These are phyloP conservation scores for Euschistus heros DNA, from an alignment of 1,140 invertebrate species.

Conservation along the genomic window DNA sequence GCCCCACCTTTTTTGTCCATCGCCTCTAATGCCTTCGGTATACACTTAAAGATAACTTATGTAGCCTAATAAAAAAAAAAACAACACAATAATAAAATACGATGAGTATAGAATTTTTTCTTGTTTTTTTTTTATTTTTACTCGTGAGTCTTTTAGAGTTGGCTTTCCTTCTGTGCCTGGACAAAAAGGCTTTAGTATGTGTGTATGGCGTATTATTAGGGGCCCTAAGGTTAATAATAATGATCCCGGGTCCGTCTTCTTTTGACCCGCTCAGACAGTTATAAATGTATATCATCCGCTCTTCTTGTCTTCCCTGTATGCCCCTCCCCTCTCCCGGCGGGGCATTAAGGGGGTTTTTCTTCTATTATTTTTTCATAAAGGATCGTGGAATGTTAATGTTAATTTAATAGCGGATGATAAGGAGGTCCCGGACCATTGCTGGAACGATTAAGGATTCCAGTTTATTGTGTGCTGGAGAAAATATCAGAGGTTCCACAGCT, in stretches of 20 bases:
- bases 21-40: neutral
- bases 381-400: constrained; percentile 10
- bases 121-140: neutral
- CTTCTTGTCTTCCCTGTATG: neutral
- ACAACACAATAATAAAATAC: constrained; percentile 14
- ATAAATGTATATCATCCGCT: constrained; percentile 10
- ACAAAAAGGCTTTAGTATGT: neutral
- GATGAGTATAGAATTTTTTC: constrained; percentile 7
- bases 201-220: constrained; percentile 16
- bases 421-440: neutral
- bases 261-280: constrained; percentile 10
- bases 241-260: constrained; percentile 5
- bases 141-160: too few species aligned
- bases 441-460: neutral
- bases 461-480: too few species aligned
- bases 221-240: constrained; percentile 12
- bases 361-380: constrained; percentile 6
- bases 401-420: constrained; percentile 15
- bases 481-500: too few species aligned
- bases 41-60: constrained; percentile 14
- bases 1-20: neutral
- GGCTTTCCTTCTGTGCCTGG: too few species aligned
- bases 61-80: neutral
- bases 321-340: neutral
- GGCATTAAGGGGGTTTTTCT: constrained; percentile 5